Conservation (phyloP, 2,888 invertebrate species). For the Dryadula phaetusa region DNA sequence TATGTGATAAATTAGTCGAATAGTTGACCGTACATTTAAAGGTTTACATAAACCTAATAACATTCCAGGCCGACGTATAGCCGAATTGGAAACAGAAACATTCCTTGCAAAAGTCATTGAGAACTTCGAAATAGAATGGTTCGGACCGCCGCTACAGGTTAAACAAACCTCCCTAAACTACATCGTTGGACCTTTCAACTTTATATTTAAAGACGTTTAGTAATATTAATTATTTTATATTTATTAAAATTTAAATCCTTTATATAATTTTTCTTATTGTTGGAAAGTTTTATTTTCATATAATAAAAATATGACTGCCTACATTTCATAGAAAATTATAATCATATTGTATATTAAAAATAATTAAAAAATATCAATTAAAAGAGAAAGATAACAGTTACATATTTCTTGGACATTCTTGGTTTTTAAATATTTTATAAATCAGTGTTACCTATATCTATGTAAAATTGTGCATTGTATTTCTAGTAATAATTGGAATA, state of each 20-base stretch:
- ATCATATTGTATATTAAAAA: too few relatives aligned
- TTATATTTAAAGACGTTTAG: conserved; percentile 62
- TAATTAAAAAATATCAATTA: too few relatives aligned
- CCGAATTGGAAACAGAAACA: conserved; percentile 82
- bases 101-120: conserved; percentile 59
- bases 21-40: background rate
- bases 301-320: too few relatives aligned
- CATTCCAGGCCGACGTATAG: conserved; percentile 81
- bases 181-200: conserved; percentile 62
- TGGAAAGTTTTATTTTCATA: too few relatives aligned
- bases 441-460: too few relatives aligned
- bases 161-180: conserved; percentile 58
- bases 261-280: background rate
- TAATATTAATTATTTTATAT: background rate
- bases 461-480: too few relatives aligned
- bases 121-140: conserved; percentile 58
- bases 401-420: too few relatives aligned
- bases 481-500: too few relatives aligned
- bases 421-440: too few relatives aligned
- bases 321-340: too few relatives aligned
- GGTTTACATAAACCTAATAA: background rate
- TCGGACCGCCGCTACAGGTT: conserved; percentile 58
- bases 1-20: too few relatives aligned
- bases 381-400: too few relatives aligned
- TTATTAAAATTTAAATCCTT: background rate